These are phyloP conservation scores for Macrotis lagotis DNA, from an alignment of 2,113 vertebrate genomes.

Conservation along the genomic window DNA sequence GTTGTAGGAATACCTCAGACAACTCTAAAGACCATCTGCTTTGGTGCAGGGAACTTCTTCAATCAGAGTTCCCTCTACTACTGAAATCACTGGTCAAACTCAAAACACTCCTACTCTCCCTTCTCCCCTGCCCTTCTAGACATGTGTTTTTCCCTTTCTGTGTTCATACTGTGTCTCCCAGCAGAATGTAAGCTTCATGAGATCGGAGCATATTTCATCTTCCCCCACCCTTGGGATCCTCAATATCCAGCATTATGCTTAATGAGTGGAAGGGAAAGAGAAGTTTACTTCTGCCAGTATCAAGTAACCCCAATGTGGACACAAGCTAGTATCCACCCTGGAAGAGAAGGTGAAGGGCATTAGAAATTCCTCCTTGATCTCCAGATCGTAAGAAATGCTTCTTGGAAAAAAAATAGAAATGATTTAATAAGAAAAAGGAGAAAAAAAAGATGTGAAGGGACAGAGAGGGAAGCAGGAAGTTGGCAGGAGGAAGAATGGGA, in stretches of 20 bases:
- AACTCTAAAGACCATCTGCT: not conserved
- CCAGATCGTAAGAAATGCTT: not conserved
- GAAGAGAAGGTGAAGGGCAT: not conserved
- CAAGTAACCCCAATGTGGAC: not conserved
- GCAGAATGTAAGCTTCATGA: not conserved
- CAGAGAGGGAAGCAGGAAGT: not conserved
- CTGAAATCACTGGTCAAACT: not conserved
- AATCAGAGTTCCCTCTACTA: not conserved
- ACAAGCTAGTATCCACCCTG: not conserved
- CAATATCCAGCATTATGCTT: not conserved
- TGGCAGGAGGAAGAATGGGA: not conserved
- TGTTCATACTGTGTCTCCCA: not conserved
- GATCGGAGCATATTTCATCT: not conserved
- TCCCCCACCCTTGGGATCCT: not conserved
- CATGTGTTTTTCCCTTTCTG: not conserved
- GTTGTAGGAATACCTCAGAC: not conserved
- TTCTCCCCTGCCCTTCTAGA: no score
- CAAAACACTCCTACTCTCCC: not conserved
- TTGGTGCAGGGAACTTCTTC: not conserved
- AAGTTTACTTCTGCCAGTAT: not conserved
- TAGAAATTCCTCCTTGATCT: not conserved
- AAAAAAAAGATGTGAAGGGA: constrained; percentile 16
- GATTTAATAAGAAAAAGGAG: not conserved
- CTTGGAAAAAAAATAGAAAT: not conserved
- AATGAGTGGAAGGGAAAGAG: not conserved